These are phyloP conservation scores for Ficedula albicollis DNA, from an alignment of 2,797 vertebrate species.

Conservation along the genomic window DNA sequence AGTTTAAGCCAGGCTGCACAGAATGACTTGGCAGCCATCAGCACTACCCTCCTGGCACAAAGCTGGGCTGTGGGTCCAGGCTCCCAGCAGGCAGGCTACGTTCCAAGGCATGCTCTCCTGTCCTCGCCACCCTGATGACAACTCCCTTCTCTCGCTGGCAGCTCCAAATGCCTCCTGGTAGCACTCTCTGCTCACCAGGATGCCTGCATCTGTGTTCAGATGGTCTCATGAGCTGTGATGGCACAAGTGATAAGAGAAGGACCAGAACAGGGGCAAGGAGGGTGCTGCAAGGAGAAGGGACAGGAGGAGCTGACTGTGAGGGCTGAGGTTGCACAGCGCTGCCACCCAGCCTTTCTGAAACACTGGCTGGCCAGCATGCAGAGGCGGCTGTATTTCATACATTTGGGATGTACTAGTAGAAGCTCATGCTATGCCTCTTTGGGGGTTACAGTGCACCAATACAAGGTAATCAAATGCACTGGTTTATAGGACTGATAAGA, in stretches of 20 bases:
- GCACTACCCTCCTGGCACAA: neutral
- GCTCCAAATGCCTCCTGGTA: neutral
- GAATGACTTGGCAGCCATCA: rapidly evolving
- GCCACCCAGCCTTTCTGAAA: neutral
- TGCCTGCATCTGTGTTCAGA: neutral
- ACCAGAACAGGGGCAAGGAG: neutral
- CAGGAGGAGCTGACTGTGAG: rapidly evolving
- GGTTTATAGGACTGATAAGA: neutral
- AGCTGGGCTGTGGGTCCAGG: rapidly evolving
- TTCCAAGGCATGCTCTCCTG: too few relatives aligned
- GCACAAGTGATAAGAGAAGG: neutral
- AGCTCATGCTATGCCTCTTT: neutral
- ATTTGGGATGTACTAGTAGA: neutral
- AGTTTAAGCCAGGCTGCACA: neutral
- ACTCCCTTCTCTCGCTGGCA: rapidly evolving
- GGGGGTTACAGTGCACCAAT: neutral
- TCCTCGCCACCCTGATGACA: neutral
- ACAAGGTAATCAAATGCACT: neutral
- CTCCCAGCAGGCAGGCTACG: rapidly evolving
- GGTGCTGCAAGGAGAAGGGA: neutral
- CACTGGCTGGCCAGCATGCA: rapidly evolving
- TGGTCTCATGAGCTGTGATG: rapidly evolving
- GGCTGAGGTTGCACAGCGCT: neutral
- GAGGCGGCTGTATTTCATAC: neutral
- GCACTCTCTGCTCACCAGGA: neutral